phyloP scores from a whole-genome alignment of 2,113 vertebrate genomes.

The Sinocyclocheilus rhinocerous region DNA sequence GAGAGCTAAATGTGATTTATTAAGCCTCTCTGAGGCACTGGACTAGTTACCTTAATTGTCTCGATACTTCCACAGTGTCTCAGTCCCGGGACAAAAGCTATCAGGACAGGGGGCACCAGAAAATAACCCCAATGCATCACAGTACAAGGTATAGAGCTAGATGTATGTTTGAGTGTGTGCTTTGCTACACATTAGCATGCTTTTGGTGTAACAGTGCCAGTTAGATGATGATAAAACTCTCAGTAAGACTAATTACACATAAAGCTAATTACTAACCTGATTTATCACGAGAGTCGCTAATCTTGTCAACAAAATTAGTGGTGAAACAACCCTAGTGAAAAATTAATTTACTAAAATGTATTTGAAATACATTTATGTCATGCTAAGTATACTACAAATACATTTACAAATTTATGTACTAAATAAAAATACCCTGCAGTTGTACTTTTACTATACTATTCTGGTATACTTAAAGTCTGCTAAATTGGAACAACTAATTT shows the following conservation, averaged over 20 bases:
- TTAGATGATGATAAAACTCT: conserved; percentile 62
- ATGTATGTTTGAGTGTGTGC: conserved; percentile 30
- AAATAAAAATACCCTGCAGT: too few relatives aligned
- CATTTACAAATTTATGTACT: too few relatives aligned
- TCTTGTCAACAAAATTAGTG: conserved; percentile 22
- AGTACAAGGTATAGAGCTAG: conserved; percentile 45
- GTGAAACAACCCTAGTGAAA: not conserved
- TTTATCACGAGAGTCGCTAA: conserved; percentile 80
- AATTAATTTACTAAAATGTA: too few relatives aligned
- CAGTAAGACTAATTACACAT: conserved; percentile 82
- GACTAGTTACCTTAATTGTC: conserved; percentile 44
- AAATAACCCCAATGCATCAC: conserved; percentile 86
- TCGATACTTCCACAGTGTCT: conserved; percentile 21
- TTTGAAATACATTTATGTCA: too few relatives aligned
- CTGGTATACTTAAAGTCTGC: too few relatives aligned
- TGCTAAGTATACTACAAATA: too few relatives aligned
- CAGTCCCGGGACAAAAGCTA: conserved; percentile 64
- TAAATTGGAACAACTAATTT: too few relatives aligned
- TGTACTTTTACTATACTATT: too few relatives aligned
- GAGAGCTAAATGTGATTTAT: conserved; percentile 40
- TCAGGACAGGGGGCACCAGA: conserved; percentile 74
- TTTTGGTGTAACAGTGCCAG: conserved; percentile 75
- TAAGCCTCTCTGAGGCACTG: conserved; percentile 32
- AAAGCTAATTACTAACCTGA: conserved; percentile 85
- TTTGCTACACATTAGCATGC: conserved; percentile 74